These are phyloP conservation scores for Sternotherus odoratus DNA, from an alignment of 2,797 vertebrate genomes.

Conservation along the genomic window DNA sequence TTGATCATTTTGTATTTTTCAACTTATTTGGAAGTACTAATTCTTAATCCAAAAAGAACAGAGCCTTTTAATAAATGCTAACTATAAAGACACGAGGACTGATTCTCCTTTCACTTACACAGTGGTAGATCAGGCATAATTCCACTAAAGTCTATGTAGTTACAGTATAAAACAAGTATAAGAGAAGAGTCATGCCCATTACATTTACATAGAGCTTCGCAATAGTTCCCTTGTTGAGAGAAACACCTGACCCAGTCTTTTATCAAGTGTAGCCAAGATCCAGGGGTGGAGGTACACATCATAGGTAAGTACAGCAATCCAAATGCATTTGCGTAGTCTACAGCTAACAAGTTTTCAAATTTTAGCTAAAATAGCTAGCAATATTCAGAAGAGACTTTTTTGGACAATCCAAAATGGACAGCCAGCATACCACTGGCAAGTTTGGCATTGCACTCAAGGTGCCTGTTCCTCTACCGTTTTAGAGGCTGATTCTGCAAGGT, in stretches of 20 bases:
- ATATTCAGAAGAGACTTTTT: neutral
- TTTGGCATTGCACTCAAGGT: neutral
- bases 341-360: neutral
- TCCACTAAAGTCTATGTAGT: neutral
- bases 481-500: neutral
- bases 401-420: neutral
- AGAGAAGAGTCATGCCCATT: neutral
- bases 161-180: neutral
- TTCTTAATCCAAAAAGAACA: neutral
- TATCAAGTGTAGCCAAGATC: neutral
- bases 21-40: neutral
- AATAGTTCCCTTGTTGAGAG: neutral
- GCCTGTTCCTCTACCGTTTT: neutral
- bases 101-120: neutral
- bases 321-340: neutral
- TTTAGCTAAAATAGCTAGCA: neutral
- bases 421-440: neutral
- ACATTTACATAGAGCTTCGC: neutral
- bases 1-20: neutral
- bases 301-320: no score
- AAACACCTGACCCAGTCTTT: neutral
- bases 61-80: neutral
- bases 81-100: neutral
- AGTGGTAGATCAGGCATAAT: neutral
- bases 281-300: neutral